Base-by-base conservation (phyloP, 2,113 vertebrate genomes). In the Callocephalon fimbriatum region DNA sequence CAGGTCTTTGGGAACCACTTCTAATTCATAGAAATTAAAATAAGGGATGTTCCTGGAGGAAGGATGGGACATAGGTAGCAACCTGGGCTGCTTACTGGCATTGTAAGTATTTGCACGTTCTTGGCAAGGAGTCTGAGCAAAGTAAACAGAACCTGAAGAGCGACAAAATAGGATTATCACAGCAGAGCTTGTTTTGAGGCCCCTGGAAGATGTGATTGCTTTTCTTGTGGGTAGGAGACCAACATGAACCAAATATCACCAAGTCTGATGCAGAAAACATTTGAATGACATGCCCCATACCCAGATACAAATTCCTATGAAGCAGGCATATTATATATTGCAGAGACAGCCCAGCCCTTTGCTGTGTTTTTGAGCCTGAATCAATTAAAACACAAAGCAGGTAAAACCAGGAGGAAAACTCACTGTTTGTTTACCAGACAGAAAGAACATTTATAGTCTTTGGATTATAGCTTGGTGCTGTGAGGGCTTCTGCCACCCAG, bases 391-490 rank as follows among this genome's bases (percentile, higher is more conserved):
- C 73, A 42, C 54, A 90, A 86, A 83, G 50, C 72, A 93, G 59
- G 65, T 38, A 70, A 51, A 95, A 59, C 18, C 75, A 65, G 51
- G 56, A 94, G 92, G 78, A 66, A 82, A 75, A 82, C 32, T 44
- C 47, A 61, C 15, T 56, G 72, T 71, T 94, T 97, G 87, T 90
- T 96, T 97, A 77, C 71, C 67, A 76, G 70, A 66, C 15, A 22
- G 38, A 62, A 63, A 67, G 93, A 94, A 54, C 85, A 66, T 1
- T n/a, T 6, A 3, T 2, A 90, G 90, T 42, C 37, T 65, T 87
- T 7, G 71, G 94, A 96, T 97, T 95, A 93, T 7, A 96, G 78
- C 50, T 87, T 84, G 73, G 75, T 21, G 6, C 83, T 96, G 61
- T 9, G 13, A 94, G 38, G 40, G 27, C 51, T 93, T 27, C 68